Evolutionary conservation across 1,140 invertebrate genomes (phyloP), one percentile per base, ranked within the genome.

Genomic region (Macrobrachium rosenbergii): DNA sequence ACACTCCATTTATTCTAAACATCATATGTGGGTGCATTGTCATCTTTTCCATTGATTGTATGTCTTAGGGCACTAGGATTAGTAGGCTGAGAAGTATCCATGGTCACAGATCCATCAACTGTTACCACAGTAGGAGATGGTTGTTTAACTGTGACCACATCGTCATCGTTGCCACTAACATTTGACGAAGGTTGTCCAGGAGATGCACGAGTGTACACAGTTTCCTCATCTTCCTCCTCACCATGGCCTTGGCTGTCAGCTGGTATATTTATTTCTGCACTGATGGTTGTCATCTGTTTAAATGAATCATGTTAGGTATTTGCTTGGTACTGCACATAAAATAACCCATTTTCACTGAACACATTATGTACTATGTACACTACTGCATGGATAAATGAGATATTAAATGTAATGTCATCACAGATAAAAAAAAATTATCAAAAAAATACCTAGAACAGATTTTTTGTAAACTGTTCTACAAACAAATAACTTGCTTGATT

Each of bases 121-220:
- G 69, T 72, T 23, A 72, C 52, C 52, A 52, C 52, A 52, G 52
- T 52, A 52, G 52, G 52, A 52, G 52, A 52, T 52, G 52, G 52
- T 52, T 52, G 52, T 52, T 52, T 52, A 12, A 52, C 52, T 23
- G 83, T 79, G 60, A 85, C 59, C 17, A 78, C 75, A 52, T 52
- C 52, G 0, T 52, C 52, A 52, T 52, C 8, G 52, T 52, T 52
- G 52, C 52, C 52, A 52, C 52, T 72, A 43, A 72, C 21, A 16
- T 78, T 87, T 14, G 78, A 69, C 21, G 78, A 81, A 17, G 72
- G 58, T 69, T 83, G 82, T 83, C 58, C 62, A 16, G 69, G 82
- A 19, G 82, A 73, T 73, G 78, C 84, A n/a, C 84, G 78, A 69
- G 77, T 82, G 37, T 87, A 87, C 37, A 87, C 78, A 19, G 78